Evolutionary conservation across 2,113 vertebrate genomes (phyloP).

Genomic region (Ifrita kowaldi): DNA sequence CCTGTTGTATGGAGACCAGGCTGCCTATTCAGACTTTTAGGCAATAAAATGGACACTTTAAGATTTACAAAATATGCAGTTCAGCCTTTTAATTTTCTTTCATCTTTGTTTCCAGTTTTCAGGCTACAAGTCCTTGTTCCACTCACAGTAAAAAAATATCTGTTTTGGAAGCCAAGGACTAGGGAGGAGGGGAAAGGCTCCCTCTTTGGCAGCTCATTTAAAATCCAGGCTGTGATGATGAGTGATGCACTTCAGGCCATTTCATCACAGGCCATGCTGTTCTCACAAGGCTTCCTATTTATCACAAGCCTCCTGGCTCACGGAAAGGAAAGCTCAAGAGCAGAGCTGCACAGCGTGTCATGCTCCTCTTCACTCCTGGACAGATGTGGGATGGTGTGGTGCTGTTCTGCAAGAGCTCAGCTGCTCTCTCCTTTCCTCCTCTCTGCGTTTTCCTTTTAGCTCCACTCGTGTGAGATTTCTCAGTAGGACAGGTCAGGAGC

Average conservation of each 20-base stretch:
- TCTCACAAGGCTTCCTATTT: neutral
- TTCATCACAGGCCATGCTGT: neutral
- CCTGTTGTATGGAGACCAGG: neutral
- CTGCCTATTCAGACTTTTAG: neutral
- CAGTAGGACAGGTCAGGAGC: neutral
- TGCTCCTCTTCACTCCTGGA: neutral
- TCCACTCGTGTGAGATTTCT: neutral
- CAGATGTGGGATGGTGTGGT: rapidly evolving
- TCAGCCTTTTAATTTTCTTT: neutral
- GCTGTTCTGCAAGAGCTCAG: neutral
- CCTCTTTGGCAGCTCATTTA: neutral
- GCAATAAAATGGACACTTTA: neutral
- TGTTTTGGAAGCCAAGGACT: neutral
- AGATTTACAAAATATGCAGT: neutral
- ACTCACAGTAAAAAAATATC: neutral
- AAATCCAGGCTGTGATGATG: neutral
- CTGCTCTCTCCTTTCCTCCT: neutral
- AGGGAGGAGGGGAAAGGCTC: neutral
- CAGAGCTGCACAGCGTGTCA: neutral
- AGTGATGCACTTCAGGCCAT: neutral
- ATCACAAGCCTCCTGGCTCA: neutral
- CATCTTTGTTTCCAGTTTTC: neutral
- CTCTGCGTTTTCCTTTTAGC: neutral
- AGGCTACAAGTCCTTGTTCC: neutral
- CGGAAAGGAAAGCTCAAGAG: neutral